Evolutionary conservation across 2,797 vertebrate species (phyloP), one percentile per base, ranked within the genome.

Genomic region (Pantherophis vulpinus): DNA sequence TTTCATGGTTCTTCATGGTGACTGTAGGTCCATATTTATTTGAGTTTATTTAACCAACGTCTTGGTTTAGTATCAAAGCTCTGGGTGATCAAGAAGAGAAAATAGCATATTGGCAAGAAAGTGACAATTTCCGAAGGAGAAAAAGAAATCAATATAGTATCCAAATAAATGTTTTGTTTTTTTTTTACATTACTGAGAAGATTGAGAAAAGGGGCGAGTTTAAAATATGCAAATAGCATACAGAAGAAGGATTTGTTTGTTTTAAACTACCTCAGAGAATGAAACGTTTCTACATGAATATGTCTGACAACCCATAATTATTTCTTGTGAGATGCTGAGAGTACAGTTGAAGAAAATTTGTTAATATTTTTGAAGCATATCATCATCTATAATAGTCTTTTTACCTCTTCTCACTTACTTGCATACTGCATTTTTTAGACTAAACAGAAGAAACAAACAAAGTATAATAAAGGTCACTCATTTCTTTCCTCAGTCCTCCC

Each of bases 241-340:
- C 66, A 86, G 93, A 47, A 89, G 90, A 93, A 93, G 51, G 70
- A 89, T 93, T 93, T 93, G 90, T 93, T 93, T 93, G 87, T 91
- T 91, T 93, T 89, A 91, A 86, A 89, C n/a, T 63, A 89, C 32
- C 66, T 63, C 58, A 83, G 54, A 93, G 63, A 90, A 93, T 83
- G 66, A 91, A 93, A 37, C 87, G 27, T 91, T 93, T 93, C 58
- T 47, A 32, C 90, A 56, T 91, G 90, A 93, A 89, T 59, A 60
- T 91, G 58, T 63, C 89, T 93, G 93, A 91, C 87, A 93, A 89
- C 90, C 93, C 66, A 89, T 93, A 93, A 91, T 93, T 91, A 93
- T 89, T 91, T 55, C 66, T 87, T 89, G 70, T 89, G 93, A 91
- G 70, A 27, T 89, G 47, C 59, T 60, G 32, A 86, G 87, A 93